phyloP scores from a whole-genome alignment of 1,140 invertebrate genomes.

The Caenorhabditis inopinata region DNA sequence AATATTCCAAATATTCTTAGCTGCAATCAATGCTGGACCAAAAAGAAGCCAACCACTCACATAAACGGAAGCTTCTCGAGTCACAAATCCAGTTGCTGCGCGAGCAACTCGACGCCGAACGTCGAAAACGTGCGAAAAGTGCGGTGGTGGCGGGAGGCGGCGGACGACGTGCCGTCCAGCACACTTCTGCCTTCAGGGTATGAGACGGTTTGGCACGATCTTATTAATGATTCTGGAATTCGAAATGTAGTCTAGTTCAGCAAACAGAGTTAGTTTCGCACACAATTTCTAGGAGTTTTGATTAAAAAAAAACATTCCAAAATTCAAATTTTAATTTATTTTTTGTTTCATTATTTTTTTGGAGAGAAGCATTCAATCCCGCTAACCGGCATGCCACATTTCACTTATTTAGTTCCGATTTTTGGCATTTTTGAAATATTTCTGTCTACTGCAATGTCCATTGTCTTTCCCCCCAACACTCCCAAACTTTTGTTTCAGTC shows the following conservation, averaged over 20 bases:
- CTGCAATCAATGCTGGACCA: slow-evolving; percentile 38
- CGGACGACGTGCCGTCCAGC: not conserved
- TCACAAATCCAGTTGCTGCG: slow-evolving; percentile 36
- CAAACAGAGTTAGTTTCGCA: not conserved
- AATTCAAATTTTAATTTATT: not conserved
- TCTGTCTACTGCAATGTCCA: not conserved
- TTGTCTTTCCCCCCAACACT: slow-evolving; percentile 1
- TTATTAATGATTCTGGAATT: too few species aligned
- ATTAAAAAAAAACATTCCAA: not conserved
- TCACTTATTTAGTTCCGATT: not conserved
- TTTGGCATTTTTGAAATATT: not conserved
- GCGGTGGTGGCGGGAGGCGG: not conserved
- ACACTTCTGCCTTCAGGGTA: slow-evolving; percentile 21
- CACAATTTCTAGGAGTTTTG: not conserved
- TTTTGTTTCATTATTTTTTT: too few species aligned
- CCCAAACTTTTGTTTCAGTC: not conserved
- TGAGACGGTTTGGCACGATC: not conserved
- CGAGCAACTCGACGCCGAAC: slow-evolving; percentile 45
- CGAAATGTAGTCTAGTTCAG: not conserved
- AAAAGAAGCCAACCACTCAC: slow-evolving; percentile 35
- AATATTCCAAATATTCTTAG: not conserved
- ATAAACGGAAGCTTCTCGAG: slow-evolving; percentile 35
- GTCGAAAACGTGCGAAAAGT: not conserved
- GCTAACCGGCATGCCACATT: not conserved
- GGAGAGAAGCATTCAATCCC: not conserved